These are phyloP conservation scores for Meloidogyne floridensis DNA, from an alignment of 1,140 invertebrate genomes.

Conservation along the genomic window DNA sequence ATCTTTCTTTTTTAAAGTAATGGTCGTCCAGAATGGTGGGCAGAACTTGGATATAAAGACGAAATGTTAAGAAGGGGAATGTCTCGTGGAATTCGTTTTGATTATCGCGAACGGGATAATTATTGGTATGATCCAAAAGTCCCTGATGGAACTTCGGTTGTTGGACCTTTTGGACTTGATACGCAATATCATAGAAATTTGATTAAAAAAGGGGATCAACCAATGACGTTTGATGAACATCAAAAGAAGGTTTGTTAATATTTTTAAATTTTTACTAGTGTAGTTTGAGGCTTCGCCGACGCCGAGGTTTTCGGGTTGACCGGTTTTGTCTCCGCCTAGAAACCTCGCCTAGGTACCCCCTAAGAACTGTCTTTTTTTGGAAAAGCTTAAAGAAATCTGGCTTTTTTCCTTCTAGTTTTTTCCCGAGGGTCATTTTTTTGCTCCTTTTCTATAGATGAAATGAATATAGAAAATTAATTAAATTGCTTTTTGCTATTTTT, in stretches of 20 bases:
- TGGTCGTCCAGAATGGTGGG: slow-evolving; percentile 59
- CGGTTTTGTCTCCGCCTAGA: no score
- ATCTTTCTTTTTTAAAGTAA: slow-evolving; percentile 48
- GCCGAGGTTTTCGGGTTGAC: no score
- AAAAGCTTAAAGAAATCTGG: no score
- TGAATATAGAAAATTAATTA: no score
- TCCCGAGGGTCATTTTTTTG: no score
- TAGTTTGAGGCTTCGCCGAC: no score
- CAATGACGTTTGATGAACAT: slow-evolving; percentile 49
- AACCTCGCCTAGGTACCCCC: no score
- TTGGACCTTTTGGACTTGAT: slow-evolving; percentile 20
- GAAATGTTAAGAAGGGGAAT: slow-evolving; percentile 34
- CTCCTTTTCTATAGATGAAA: no score
- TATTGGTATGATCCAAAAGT: slow-evolving; percentile 50
- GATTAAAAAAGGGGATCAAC: slow-evolving; percentile 48
- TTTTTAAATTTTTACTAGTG: background rate
- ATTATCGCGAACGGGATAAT: slow-evolving; percentile 17
- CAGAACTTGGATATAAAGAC: slow-evolving; percentile 46
- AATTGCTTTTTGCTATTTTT: no score
- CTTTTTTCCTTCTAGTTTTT: no score
- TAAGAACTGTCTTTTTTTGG: no score
- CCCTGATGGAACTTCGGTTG: slow-evolving; percentile 35
- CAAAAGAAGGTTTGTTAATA: slow-evolving; percentile 50
- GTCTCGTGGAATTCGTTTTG: background rate
- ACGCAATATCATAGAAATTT: slow-evolving; percentile 43